A percentile compares a stretch with the other conserved stretches of the same genome.
phyloP scores from a whole-genome alignment of 2,797 vertebrate species.

The Cephalopachus bancanus region DNA sequence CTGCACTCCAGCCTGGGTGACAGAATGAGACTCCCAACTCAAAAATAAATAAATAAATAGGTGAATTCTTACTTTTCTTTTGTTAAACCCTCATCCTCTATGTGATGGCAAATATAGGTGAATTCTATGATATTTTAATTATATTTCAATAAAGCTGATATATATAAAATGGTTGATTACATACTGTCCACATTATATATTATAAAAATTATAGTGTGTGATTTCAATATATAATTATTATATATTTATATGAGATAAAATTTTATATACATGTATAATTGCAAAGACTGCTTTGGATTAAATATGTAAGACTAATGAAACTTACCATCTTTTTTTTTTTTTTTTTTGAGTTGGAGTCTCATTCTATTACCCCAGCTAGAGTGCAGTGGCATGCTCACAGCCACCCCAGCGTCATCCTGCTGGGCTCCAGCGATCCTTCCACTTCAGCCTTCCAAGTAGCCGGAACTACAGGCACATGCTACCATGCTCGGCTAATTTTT shows the following conservation, averaged over 20 bases:
- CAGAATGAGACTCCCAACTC: no score
- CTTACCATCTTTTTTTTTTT: not conserved
- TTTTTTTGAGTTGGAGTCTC: no score
- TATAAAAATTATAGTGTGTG: not conserved
- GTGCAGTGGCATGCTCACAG: no score
- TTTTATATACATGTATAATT: not conserved
- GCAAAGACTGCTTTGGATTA: not conserved
- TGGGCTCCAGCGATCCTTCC: no score
- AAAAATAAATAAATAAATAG: no score
- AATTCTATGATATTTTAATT: not conserved
- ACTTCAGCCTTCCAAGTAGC: no score
- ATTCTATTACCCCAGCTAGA: no score
- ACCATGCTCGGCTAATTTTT: no score
- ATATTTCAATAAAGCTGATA: not conserved
- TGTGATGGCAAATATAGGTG: not conserved
- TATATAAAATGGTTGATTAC: not conserved
- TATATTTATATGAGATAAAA: not conserved
- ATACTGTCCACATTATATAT: not conserved
- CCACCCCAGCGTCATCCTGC: no score
- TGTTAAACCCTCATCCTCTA: not conserved
- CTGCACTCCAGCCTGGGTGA: no score
- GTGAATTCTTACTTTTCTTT: not conserved
- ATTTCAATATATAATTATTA: not conserved
- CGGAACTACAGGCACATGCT: no score
- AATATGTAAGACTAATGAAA: slow-evolving; percentile 7